These are phyloP conservation scores for Bombus waltoni DNA, from an alignment of 1,140 invertebrate genomes.

Conservation along the genomic window DNA sequence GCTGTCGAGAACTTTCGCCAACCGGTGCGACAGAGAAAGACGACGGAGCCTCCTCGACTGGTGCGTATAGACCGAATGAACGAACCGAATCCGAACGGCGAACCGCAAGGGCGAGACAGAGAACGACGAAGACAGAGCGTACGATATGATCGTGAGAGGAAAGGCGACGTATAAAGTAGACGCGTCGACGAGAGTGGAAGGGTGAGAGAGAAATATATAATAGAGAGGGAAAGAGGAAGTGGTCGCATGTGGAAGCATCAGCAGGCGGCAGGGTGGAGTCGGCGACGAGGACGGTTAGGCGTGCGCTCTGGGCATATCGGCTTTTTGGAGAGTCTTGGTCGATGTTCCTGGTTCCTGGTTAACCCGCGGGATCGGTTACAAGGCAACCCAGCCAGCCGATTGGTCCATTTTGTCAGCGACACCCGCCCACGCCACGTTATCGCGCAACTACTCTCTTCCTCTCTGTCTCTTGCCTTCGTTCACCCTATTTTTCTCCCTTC, in stretches of 20 bases:
- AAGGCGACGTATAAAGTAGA: neutral
- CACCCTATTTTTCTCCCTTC: conserved; percentile 1
- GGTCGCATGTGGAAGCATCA: conserved; percentile 53
- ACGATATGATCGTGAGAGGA: neutral
- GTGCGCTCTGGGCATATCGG: conserved; percentile 68
- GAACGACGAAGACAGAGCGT: neutral
- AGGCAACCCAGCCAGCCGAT: conserved; percentile 68
- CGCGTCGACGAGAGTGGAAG: neutral
- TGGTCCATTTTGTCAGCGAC: conserved; percentile 81
- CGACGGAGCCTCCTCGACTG: neutral
- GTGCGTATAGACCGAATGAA: neutral
- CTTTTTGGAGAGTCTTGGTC: conserved; percentile 76
- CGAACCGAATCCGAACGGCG: neutral
- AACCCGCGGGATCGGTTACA: conserved; percentile 81
- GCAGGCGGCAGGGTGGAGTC: conserved; percentile 65
- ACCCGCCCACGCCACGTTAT: conserved; percentile 79
- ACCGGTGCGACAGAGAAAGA: neutral
- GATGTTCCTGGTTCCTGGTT: conserved; percentile 76
- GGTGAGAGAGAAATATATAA: neutral
- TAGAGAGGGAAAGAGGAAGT: conserved; percentile 40
- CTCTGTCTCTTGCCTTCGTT: conserved; percentile 18
- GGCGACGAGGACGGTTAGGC: conserved; percentile 62
- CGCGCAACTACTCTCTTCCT: conserved; percentile 65
- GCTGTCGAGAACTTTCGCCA: conserved; percentile 52
- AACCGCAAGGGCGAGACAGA: neutral